Evolutionary conservation across 23 tunicate genomes (phyloP).

Genomic region (Halocynthia aurantium): DNA sequence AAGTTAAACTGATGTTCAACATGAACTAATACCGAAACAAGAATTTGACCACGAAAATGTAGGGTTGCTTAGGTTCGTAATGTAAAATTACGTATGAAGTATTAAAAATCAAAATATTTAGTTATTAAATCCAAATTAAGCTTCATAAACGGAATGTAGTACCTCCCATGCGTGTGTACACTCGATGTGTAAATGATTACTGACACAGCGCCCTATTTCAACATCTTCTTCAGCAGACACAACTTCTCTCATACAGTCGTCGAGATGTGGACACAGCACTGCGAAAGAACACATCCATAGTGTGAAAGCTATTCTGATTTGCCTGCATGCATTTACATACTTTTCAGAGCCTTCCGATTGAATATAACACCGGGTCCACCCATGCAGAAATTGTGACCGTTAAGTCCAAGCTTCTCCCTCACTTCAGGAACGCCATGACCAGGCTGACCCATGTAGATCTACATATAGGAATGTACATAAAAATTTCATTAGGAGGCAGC

Average conservation of each 20-base stretch:
- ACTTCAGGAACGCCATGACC: slow-evolving; percentile 92
- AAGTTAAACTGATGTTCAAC: neutral
- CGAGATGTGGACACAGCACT: slow-evolving; percentile 88
- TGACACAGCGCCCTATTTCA: slow-evolving; percentile 91
- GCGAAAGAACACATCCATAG: neutral
- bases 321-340: neutral
- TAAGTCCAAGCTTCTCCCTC: slow-evolving; percentile 63
- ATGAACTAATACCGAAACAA: no score
- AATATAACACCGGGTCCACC: slow-evolving; percentile 91
- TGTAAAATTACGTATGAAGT: no score
- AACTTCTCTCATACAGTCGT: slow-evolving; percentile 68
- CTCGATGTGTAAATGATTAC: slow-evolving; percentile 87
- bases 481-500: no score
- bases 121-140: no score
- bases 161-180: slow-evolving; percentile 98
- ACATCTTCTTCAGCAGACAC: slow-evolving; percentile 92
- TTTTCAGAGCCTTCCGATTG: slow-evolving; percentile 61
- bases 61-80: no score
- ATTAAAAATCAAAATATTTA: no score
- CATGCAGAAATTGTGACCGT: slow-evolving; percentile 98
- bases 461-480: neutral
- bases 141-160: no score
- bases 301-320: no score
- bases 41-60: no score
- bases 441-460: slow-evolving; percentile 98